These are phyloP conservation scores for Pachycephala philippinensis DNA, from an alignment of 2,113 vertebrate genomes.

Conservation along the genomic window DNA sequence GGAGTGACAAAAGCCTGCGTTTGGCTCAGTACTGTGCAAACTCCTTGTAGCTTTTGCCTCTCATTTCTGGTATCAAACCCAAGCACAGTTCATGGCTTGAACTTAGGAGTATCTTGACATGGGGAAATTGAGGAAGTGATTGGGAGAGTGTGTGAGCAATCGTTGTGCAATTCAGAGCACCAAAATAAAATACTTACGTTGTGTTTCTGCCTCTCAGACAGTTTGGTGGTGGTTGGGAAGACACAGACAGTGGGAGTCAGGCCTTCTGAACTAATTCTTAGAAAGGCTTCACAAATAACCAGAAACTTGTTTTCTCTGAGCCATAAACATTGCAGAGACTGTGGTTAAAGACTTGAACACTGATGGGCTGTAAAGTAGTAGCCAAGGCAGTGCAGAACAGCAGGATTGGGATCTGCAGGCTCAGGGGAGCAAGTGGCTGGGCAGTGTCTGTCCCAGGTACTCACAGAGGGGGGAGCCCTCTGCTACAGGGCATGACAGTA, in stretches of 20 bases:
- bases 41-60: neutral
- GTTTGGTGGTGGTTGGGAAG: neutral
- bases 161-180: neutral
- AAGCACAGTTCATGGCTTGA: neutral
- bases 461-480: neutral
- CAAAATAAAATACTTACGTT: neutral
- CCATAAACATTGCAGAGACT: neutral
- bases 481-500: neutral
- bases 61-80: neutral
- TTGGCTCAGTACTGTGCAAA: neutral
- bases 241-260: neutral
- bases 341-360: neutral
- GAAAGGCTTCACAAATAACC: neutral
- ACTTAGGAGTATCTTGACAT: neutral
- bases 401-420: neutral
- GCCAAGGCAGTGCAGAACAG: neutral
- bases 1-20: fast-evolving
- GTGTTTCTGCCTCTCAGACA: neutral
- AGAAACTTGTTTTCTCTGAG: neutral
- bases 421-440: neutral
- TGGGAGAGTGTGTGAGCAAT: neutral
- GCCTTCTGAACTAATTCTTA: neutral
- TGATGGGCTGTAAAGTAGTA: neutral
- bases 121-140: neutral
- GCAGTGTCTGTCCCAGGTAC: neutral